A percentile compares a stretch with the other conserved stretches of the same genome.
Evolutionary conservation across 2,797 vertebrate species (phyloP).

Genomic region (Columba guinea): DNA sequence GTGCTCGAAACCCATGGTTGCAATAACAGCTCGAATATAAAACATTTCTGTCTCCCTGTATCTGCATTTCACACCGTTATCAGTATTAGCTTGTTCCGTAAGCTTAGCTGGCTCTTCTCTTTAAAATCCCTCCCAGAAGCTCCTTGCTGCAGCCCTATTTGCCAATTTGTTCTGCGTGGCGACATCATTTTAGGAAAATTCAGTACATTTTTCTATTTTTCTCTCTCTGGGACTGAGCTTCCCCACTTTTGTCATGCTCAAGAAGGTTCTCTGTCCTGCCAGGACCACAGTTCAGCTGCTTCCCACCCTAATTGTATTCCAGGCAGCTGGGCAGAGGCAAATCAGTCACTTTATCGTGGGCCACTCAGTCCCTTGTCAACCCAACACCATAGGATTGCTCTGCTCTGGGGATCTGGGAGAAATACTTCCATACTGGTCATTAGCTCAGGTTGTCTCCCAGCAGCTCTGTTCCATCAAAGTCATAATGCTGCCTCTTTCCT

Average conservation of each 20-base stretch:
- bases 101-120: slow-evolving; percentile 53
- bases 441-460: background rate
- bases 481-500: background rate
- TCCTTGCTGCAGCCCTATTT: background rate
- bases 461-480: background rate
- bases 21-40: slow-evolving; percentile 49
- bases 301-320: rapidly evolving
- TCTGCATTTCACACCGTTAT: background rate
- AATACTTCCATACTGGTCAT: background rate
- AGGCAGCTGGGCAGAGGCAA: background rate
- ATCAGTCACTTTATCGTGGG: rapidly evolving
- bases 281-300: background rate
- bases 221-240: background rate
- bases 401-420: background rate
- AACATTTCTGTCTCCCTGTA: slow-evolving; percentile 22
- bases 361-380: background rate
- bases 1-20: background rate
- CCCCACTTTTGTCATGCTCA: background rate
- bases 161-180: background rate
- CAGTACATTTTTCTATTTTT: background rate
- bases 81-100: slow-evolving; percentile 14
- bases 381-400: background rate
- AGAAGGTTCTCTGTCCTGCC: background rate
- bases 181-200: background rate
- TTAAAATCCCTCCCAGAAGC: background rate